A percentile compares a stretch with the other conserved stretches of the same genome.
Evolutionary conservation across 2,888 invertebrate species (phyloP).

Genomic region (Ennomos quercinarius): DNA sequence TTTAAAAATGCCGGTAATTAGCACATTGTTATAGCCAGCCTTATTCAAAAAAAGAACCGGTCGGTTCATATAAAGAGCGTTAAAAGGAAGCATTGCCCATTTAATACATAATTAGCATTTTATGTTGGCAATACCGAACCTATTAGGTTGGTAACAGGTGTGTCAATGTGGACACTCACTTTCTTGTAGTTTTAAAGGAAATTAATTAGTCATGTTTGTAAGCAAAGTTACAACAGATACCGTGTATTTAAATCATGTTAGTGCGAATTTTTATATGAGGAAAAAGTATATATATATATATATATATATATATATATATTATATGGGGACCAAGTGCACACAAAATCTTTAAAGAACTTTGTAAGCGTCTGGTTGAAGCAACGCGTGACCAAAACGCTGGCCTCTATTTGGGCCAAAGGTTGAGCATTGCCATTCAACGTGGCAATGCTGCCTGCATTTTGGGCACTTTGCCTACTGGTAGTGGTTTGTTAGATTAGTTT

Average conservation of each 20-base stretch:
- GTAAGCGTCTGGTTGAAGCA: no score
- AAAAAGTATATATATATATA: no score
- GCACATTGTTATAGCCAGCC: conserved; percentile 60
- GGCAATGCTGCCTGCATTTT: no score
- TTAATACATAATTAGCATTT: conserved; percentile 71
- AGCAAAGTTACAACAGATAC: conserved; percentile 20
- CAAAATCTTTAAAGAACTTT: no score
- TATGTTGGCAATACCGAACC: conserved; percentile 65
- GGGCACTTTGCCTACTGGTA: no score
- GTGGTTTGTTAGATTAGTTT: no score
- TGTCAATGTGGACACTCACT: conserved; percentile 48
- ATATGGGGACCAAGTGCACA: no score
- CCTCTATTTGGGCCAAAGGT: no score
- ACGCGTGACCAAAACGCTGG: no score
- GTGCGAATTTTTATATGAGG: not conserved
- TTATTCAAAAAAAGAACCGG: conserved; percentile 54
- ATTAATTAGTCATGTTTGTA: conserved; percentile 56
- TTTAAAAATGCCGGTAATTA: conserved; percentile 44
- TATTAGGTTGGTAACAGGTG: conserved; percentile 53
- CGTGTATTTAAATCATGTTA: conserved; percentile 23
- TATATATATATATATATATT: no score
- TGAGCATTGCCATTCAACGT: no score
- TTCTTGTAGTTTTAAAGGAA: conserved; percentile 56
- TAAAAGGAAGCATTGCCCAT: conserved; percentile 68
- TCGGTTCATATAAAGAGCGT: conserved; percentile 49